Evolutionary conservation across 2,797 vertebrate genomes (phyloP).

Genomic region (Danio aesculapii): DNA sequence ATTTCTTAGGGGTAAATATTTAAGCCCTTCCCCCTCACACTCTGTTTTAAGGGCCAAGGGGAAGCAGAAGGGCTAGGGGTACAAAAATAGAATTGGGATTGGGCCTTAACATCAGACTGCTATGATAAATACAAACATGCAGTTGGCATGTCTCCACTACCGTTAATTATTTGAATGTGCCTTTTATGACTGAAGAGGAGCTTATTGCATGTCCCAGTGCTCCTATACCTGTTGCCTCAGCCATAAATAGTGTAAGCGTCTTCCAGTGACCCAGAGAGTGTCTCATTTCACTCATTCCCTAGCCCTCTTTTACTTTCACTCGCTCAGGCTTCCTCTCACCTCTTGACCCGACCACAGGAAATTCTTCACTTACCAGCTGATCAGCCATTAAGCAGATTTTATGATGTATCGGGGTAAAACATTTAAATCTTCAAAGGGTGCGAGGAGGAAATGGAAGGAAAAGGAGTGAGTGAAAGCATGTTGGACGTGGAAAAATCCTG

Average conservation of each 20-base stretch:
- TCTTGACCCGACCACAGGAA: slow-evolving; percentile 44
- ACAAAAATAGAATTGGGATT: too few species aligned
- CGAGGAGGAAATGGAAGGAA: slow-evolving; percentile 26
- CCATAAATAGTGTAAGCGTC: neutral
- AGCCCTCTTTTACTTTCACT: neutral
- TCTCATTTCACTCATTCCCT: neutral
- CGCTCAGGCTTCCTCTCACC: slow-evolving; percentile 15
- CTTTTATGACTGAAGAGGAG: neutral
- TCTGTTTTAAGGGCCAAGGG: too few species aligned
- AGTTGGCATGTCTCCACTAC: neutral
- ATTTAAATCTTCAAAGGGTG: slow-evolving; percentile 43
- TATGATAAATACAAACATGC: neutral
- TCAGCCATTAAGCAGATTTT: slow-evolving; percentile 22
- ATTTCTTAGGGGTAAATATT: too few species aligned
- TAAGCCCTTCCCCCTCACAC: too few species aligned
- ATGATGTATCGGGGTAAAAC: slow-evolving; percentile 21
- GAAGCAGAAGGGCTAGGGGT: too few species aligned
- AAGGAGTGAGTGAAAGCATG: slow-evolving; percentile 49
- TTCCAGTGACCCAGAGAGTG: neutral
- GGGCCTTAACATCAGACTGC: neutral
- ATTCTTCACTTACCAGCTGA: slow-evolving; percentile 16
- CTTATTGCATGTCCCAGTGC: neutral
- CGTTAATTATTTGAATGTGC: neutral
- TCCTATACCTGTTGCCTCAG: slow-evolving; percentile 17
- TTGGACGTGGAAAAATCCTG: slow-evolving; percentile 81